Evolutionary conservation across 2,113 vertebrate genomes (phyloP).

Genomic region (Hydrolagus affinis): DNA sequence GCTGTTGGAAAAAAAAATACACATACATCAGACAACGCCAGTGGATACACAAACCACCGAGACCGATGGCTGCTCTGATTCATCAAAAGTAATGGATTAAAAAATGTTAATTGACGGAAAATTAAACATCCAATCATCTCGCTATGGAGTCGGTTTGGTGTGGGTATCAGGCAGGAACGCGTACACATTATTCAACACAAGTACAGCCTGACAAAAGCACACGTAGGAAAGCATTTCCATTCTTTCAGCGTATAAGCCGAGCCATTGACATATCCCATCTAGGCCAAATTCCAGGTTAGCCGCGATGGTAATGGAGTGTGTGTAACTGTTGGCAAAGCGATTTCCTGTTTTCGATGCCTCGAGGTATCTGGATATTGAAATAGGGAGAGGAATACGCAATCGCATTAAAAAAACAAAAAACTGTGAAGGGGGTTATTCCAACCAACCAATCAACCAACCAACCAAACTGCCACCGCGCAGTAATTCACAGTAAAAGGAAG

Average conservation of each 20-base stretch:
- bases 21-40: background rate
- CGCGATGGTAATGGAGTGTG: background rate
- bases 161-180: background rate
- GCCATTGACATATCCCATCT: background rate
- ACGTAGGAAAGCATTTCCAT: background rate
- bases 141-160: background rate
- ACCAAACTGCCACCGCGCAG: background rate
- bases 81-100: slow-evolving; percentile 6
- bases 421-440: background rate
- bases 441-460: background rate
- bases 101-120: slow-evolving; percentile 23
- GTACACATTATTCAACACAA: background rate
- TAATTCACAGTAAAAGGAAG: background rate
- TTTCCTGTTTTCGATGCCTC: too few species aligned
- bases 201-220: background rate
- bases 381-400: background rate
- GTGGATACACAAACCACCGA: background rate
- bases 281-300: background rate
- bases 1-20: slow-evolving; percentile 3
- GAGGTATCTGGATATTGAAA: background rate
- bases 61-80: background rate
- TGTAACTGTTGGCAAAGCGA: background rate
- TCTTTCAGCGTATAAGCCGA: background rate
- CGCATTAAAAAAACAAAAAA: slow-evolving; percentile 13
- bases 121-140: slow-evolving; percentile 9